Evolutionary conservation across 1,140 invertebrate species (phyloP), one percentile per base, ranked within the genome.

Genomic region (Zaprionus ghesquierei): DNA sequence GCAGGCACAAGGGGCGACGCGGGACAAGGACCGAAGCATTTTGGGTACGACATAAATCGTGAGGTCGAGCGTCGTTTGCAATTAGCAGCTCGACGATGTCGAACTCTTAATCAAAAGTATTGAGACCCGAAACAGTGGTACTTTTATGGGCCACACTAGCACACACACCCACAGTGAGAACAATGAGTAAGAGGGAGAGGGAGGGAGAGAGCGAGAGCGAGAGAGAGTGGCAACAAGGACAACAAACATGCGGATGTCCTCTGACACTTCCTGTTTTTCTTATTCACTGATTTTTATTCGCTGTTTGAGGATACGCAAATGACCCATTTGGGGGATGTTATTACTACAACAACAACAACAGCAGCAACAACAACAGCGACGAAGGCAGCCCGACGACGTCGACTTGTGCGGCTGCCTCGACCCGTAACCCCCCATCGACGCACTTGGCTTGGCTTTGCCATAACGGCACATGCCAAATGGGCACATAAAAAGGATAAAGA

Each of bases 311-410:
- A 90, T 90, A 91, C 89, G 90, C 90, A 91, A 92, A 92, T 92
- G 90, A 90, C 90, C 90, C 90, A 92, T 92, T 92, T 92, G 90
- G 89, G 90, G 90, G 90, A 91, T 91, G 90, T 92, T 92, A 92
- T 91, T 90, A 91, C 70, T 61, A 69, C 51, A 56, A 61, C 79
- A 90, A 70, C 76, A 46, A 46, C n/a, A 38, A 8, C 35, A 41
- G 1, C 35, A 38, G 2, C 13, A 35, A 5, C 33, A 35, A 5
- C 1, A 13, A 13, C 13, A 38, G 33, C 1, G 2, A 18, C 58
- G 12, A 50, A n/a, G 53, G 59, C 68, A 62, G 55, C 64, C 20
- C 44, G 9, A 49, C n/a, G n/a, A n/a, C n/a, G n/a, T n/a, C 35
- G 44, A 22, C 44, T 61, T 49, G 23, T 18, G 6, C n/a, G 9